Conservation (phyloP, 2,113 vertebrate genomes). For the Melanotaenia duboulayi region DNA sequence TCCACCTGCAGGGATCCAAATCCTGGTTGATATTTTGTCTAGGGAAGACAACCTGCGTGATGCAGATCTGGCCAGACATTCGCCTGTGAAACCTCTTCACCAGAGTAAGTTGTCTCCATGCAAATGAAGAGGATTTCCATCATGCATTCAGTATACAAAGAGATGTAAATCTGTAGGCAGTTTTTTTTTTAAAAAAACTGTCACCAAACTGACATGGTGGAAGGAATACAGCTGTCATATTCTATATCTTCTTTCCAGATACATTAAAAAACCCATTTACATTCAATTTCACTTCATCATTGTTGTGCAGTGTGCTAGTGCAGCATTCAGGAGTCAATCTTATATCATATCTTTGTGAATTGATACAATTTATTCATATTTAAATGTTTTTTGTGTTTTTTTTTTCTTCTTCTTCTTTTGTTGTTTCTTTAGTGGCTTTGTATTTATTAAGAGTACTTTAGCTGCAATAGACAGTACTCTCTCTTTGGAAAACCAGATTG, state of each 20-base stretch:
- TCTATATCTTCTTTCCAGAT: not conserved
- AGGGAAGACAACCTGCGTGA: conserved; percentile 22
- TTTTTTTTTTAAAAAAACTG: not conserved
- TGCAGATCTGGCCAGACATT: conserved; percentile 30
- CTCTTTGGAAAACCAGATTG: too few relatives aligned
- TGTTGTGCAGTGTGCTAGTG: not conserved
- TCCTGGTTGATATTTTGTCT: conserved; percentile 28
- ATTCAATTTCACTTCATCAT: conserved; percentile 31
- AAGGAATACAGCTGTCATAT: not conserved
- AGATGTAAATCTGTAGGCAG: not conserved
- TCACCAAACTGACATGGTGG: not conserved
- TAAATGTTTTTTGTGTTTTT: too few relatives aligned
- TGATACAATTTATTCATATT: too few relatives aligned
- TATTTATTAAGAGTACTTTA: too few relatives aligned
- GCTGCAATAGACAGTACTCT: too few relatives aligned
- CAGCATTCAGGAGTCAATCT: not conserved
- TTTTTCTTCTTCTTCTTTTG: too few relatives aligned
- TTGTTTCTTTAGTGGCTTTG: too few relatives aligned
- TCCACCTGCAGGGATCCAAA: conserved; percentile 46
- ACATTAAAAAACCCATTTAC: conserved; percentile 14
- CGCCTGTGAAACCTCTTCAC: conserved; percentile 23
- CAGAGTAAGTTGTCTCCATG: conserved; percentile 1
- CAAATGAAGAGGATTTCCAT: conserved; percentile 18
- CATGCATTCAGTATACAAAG: conserved; percentile 1
- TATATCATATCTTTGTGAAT: too few relatives aligned